A percentile compares a stretch with the other conserved stretches of the same genome.
Evolutionary conservation across 2,113 vertebrate species (phyloP).

Genomic region (Okapia johnstoni): DNA sequence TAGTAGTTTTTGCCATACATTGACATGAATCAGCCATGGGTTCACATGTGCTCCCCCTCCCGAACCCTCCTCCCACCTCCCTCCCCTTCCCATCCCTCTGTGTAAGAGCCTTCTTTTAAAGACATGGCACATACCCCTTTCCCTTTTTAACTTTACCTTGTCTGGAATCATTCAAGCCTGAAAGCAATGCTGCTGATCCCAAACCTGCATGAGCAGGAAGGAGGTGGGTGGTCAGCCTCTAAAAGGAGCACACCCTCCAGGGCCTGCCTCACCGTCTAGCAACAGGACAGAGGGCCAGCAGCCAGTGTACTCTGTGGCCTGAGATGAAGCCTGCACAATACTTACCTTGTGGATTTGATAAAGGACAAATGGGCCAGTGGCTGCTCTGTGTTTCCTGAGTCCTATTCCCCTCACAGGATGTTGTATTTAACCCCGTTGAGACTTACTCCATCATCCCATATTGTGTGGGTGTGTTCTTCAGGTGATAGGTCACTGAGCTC

Average conservation of each 20-base stretch:
- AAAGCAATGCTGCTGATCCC: neutral
- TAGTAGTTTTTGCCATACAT: too few relatives aligned
- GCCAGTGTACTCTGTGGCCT: neutral
- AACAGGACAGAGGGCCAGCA: neutral
- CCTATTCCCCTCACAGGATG: neutral
- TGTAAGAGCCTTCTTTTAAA: neutral
- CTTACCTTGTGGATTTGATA: neutral
- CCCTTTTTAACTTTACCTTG: neutral
- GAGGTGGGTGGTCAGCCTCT: neutral
- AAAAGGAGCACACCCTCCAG: neutral
- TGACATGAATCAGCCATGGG: too few relatives aligned
- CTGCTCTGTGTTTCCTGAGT: neutral
- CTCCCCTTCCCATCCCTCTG: too few relatives aligned
- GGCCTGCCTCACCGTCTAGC: neutral
- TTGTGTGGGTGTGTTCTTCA: neutral
- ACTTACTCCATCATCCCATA: neutral
- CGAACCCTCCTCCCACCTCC: too few relatives aligned
- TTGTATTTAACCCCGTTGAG: neutral
- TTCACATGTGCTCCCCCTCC: too few relatives aligned
- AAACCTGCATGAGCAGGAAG: neutral
- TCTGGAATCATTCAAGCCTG: neutral
- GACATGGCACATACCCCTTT: neutral
- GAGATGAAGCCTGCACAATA: neutral
- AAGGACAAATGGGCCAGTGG: neutral
- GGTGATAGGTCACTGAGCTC: neutral